A percentile compares a stretch with the other conserved stretches of the same genome.
phyloP scores from a whole-genome alignment of 2,113 vertebrate species.

The Pterocles burchelli region DNA sequence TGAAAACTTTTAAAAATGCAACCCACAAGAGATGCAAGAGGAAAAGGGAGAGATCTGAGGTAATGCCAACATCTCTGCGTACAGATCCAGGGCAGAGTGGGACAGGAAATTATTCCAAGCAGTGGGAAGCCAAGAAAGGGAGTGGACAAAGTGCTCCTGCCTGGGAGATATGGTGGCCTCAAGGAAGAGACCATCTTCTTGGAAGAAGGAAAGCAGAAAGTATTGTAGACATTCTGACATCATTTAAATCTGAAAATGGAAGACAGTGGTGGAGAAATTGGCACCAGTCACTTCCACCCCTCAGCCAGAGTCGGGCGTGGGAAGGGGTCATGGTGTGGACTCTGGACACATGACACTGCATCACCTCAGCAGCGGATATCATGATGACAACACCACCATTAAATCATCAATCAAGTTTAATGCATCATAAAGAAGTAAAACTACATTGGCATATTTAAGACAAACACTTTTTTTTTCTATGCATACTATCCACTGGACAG shows the following conservation, averaged over 20 bases:
- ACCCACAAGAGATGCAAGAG: not conserved
- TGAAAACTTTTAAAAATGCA: not conserved
- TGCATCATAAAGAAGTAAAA: conserved; percentile 91
- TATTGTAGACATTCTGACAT: not conserved
- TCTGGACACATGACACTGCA: not conserved
- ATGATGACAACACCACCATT: not conserved
- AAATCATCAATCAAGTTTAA: conserved; percentile 83
- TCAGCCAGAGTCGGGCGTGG: not conserved
- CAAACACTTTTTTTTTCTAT: conserved; percentile 88
- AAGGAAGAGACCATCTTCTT: not conserved
- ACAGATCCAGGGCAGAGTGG: accelerated
- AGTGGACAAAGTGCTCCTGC: not conserved
- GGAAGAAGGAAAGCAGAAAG: not conserved
- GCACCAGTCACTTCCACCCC: accelerated
- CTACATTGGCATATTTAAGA: conserved; percentile 95
- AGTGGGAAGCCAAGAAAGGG: not conserved
- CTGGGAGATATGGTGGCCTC: not conserved
- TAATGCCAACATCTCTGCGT: not conserved
- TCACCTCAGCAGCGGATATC: not conserved
- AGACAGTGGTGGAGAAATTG: accelerated
- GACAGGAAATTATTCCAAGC: not conserved
- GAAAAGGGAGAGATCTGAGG: not conserved
- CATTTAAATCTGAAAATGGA: not conserved
- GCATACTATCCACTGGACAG: conserved; percentile 90
- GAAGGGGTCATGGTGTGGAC: not conserved